Base-by-base conservation (phyloP, 2,113 vertebrate genomes). In the Diadophis punctatus region DNA sequence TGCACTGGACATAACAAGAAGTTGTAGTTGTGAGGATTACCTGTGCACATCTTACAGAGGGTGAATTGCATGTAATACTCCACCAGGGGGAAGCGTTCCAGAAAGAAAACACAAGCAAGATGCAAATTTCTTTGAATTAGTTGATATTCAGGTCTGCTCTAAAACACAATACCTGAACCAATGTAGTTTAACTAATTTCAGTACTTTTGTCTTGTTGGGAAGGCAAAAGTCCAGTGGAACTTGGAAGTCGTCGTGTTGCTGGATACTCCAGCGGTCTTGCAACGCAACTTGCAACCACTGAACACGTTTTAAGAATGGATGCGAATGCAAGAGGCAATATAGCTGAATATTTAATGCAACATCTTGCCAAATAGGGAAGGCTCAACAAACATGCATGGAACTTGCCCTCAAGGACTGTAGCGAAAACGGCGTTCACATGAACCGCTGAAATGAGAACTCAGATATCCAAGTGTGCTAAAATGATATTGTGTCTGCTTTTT, bases 41-140 rank as follows among this genome's bases (percentile, higher is more conserved):
- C 43, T 43, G 43, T 43, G 43, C 63, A 34, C 0, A 8, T 18
- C 63, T 34, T n/a, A 34, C 63, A 8, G n/a, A 74, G n/a, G 5
- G 14, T 1, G 63, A 74, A 74, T 74, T 74, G 7, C n/a, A 18
- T 34, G 6, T 34, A 34, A 16, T 68, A 7, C 93, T 87, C 94
- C 94, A 95, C 95, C 86, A 96, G 95, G 95, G 88, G 96, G 95
- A 95, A 96, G 90, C 60, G 39, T 93, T 92, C 84, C 55, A 89
- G 94, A 93, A 43, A 86, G 88, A 94, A 27, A 93, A 52, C 18
- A 8, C 86, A 43, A 46, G 9, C 34, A 52, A n/a, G 16, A 4
- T 18, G 7, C 89, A 8, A 30, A n/a, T 27, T 68, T 60, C 63
- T 22, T 8, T 0, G 56, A 87, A 20, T 14, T 20, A 53, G 86